Evolutionary conservation across 2,797 vertebrate species (phyloP), one percentile per base, ranked within the genome.

Genomic region (Synanceia verrucosa): DNA sequence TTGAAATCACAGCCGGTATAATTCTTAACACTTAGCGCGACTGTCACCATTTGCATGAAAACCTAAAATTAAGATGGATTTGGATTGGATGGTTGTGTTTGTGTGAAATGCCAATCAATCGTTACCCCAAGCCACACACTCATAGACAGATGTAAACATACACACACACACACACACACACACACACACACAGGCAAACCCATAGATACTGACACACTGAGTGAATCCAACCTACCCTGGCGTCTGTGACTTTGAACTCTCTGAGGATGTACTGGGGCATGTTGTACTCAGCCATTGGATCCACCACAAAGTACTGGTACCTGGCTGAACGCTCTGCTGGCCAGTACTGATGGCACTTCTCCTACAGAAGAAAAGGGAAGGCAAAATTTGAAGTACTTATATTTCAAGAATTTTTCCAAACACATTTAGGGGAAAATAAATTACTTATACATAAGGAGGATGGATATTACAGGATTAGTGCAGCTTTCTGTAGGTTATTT

Each of bases 281-380:
- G 93, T 97, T 99, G 94, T 99, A 99, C 65, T 99, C 97, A 0
- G 98, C 98, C 98, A 99, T 99, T 0, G 98, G 98, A 70, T 99
- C 98, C 79, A 99, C 98, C 34, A 99, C 97, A 0, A 99, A 99
- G 93, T 99, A 99, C 92, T 99, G 98, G 92, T 99, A 99, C 59
- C 97, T 95, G 46, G 97, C 97, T 0, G 97, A 99, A 33, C 97
- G 96, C 88, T 99, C 97, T 0, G 97, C 97, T 0, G 98, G 97
- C 98, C 98, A 99, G 91, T 99, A 98, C 92, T 99, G 98, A 66
- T 99, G 98, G 79, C 98, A 99, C 79, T 99, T 99, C 68, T 99
- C 98, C 98, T 99, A 57, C 68, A 88, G 60, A 57, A 48, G 5
- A 60, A 71, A 51, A 78, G 9, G 2, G 18, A 10, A 65, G 31